Percentiles rank a stretch among this genome's conserved stretches.
Conservation (phyloP, 2,888 invertebrate genomes). For the Ophion costatus region DNA sequence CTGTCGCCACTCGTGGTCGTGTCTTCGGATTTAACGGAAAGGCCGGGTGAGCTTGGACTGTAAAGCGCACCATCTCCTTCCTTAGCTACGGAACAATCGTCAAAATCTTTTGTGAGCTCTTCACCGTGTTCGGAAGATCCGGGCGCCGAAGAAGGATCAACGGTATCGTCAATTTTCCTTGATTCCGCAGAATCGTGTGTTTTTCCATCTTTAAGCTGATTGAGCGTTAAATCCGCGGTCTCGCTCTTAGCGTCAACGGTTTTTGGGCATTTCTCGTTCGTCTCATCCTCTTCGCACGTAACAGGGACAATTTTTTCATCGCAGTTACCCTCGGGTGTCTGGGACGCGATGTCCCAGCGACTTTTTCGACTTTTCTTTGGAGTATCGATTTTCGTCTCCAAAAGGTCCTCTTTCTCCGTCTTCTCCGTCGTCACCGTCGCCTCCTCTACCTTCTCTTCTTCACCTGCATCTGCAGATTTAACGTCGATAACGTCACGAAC, state of each 20-base stretch:
- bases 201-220: conserved; percentile 37
- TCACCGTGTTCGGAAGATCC: conserved; percentile 22
- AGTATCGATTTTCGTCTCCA: conserved; percentile 42
- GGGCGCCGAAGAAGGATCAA: conserved; percentile 34
- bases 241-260: conserved; percentile 28
- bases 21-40: conserved; percentile 77
- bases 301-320: conserved; percentile 74
- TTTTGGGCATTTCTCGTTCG: conserved; percentile 30
- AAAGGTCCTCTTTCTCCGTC: conserved; percentile 8
- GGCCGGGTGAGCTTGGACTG: conserved; percentile 79
- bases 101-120: conserved; percentile 68
- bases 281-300: conserved; percentile 72
- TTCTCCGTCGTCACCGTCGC: not conserved
- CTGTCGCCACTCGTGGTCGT: conserved; percentile 23
- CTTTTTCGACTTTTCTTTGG: conserved; percentile 71
- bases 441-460: not conserved
- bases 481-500: not conserved
- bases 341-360: conserved; percentile 79
- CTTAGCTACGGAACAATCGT: conserved; percentile 20
- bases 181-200: conserved; percentile 1
- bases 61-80: conserved; percentile 73
- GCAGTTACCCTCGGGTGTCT: conserved; percentile 71
- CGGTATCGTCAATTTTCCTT: conserved; percentile 59
- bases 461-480: not conserved
- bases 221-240: not conserved